These are phyloP conservation scores for Trachymyrmex cornetzi DNA, from an alignment of 1,140 invertebrate genomes.

Conservation along the genomic window DNA sequence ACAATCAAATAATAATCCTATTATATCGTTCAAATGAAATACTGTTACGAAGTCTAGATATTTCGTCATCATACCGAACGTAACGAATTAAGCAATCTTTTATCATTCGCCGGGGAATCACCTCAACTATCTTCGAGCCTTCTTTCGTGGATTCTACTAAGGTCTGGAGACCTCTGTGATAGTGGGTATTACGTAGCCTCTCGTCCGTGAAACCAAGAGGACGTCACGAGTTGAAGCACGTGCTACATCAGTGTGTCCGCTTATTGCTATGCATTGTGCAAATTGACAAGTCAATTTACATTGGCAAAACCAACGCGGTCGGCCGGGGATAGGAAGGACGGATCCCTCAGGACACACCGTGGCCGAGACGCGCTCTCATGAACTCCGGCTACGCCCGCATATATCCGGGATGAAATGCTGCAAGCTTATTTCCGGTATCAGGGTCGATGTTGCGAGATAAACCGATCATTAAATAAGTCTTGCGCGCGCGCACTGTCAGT, in stretches of 20 bases:
- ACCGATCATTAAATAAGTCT: constrained; percentile 60
- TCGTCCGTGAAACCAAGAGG: constrained; percentile 49
- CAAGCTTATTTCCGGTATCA: constrained; percentile 61
- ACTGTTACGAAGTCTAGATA: neutral
- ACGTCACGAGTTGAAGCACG: constrained; percentile 41
- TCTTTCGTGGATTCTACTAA: constrained; percentile 19
- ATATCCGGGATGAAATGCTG: constrained; percentile 57
- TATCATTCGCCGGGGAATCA: neutral
- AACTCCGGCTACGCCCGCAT: constrained; percentile 40
- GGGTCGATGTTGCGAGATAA: constrained; percentile 46
- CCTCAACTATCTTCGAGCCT: neutral
- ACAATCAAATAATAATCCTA: neutral
- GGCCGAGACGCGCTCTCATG: constrained; percentile 44
- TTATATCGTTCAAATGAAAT: neutral
- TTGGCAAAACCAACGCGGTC: constrained; percentile 61
- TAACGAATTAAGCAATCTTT: constrained; percentile 11
- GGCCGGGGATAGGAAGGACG: constrained; percentile 31
- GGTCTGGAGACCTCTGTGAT: neutral
- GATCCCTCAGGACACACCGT: constrained; percentile 50
- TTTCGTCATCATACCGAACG: neutral
- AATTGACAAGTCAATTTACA: constrained; percentile 70
- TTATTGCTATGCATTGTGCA: constrained; percentile 59
- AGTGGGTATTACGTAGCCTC: constrained; percentile 45
- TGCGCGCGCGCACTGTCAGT: neutral
- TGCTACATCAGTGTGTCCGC: constrained; percentile 51